These are phyloP conservation scores for Branchellion lobata DNA, from an alignment of 2,888 invertebrate species.

Conservation along the genomic window DNA sequence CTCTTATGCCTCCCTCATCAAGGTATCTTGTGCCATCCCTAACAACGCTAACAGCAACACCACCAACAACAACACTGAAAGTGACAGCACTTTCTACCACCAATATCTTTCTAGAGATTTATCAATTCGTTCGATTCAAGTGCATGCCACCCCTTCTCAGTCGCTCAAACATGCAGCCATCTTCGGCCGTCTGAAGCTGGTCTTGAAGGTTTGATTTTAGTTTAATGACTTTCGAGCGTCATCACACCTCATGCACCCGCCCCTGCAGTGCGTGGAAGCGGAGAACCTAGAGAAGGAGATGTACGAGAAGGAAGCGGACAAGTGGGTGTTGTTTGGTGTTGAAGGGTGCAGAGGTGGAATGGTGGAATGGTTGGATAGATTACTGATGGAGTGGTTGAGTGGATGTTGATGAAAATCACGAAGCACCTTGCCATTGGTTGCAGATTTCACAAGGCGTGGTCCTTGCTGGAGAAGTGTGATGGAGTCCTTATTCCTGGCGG, in stretches of 20 bases:
- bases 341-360: no score
- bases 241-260: not conserved
- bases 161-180: slow-evolving; percentile 90
- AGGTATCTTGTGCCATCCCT: slow-evolving; percentile 61
- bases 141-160: slow-evolving; percentile 50
- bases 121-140: not conserved
- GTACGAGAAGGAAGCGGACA: slow-evolving; percentile 73
- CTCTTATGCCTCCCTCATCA: slow-evolving; percentile 92
- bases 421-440: no score
- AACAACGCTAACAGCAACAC: not conserved
- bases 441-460: slow-evolving; percentile 88
- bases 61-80: not conserved
- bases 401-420: no score
- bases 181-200: slow-evolving; percentile 78
- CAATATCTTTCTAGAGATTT: not conserved
- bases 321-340: not conserved
- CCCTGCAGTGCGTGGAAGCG: slow-evolving; percentile 80
- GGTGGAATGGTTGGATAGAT: no score
- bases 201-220: slow-evolving; percentile 74
- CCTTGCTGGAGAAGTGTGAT: slow-evolving; percentile 74
- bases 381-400: no score
- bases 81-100: no score
- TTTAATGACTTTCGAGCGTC: not conserved
- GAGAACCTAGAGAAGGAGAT: slow-evolving; percentile 79
- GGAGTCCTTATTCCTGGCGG: slow-evolving; percentile 76